These are phyloP conservation scores for Gymnocephalus cernua DNA, from an alignment of 2,113 vertebrate species.

Conservation along the genomic window DNA sequence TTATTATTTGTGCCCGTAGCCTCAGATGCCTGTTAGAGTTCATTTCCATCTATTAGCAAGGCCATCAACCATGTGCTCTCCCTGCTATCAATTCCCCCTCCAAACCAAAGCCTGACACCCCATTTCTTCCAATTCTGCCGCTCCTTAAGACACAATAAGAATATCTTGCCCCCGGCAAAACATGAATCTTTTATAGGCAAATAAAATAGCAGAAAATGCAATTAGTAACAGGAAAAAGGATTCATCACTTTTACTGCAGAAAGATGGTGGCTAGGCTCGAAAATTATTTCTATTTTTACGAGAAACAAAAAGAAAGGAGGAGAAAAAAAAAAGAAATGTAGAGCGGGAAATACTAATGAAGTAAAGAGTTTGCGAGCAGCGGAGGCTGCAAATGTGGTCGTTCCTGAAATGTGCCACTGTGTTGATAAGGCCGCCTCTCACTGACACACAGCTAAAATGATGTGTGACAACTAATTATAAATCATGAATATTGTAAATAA, in stretches of 20 bases:
- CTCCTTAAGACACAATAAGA: constrained; percentile 42
- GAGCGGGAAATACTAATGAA: constrained; percentile 61
- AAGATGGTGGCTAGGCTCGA: constrained; percentile 32
- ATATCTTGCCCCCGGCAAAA: constrained; percentile 42
- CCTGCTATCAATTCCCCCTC: constrained; percentile 35
- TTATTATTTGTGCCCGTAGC: constrained; percentile 39
- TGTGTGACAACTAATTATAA: constrained; percentile 78
- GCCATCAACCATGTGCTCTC: constrained; percentile 24
- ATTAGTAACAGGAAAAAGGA: constrained; percentile 64
- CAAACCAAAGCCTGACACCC: constrained; percentile 37
- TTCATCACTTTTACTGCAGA: constrained; percentile 67
- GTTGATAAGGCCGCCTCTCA: constrained; percentile 70
- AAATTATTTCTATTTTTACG: constrained; percentile 71
- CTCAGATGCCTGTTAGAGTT: constrained; percentile 48
- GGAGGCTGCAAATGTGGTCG: constrained; percentile 27
- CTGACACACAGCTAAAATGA: constrained; percentile 66
- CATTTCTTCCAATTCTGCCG: constrained; percentile 51
- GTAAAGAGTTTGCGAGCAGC: constrained; percentile 39
- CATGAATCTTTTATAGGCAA: constrained; percentile 68
- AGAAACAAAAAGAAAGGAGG: constrained; percentile 23
- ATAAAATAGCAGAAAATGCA: constrained; percentile 71
- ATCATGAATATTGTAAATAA: constrained; percentile 75
- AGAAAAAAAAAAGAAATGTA: not conserved
- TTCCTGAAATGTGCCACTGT: constrained; percentile 55
- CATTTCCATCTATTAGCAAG: constrained; percentile 52